Conservation (phyloP, 2,113 vertebrate genomes). For the Ciconia maguari region DNA sequence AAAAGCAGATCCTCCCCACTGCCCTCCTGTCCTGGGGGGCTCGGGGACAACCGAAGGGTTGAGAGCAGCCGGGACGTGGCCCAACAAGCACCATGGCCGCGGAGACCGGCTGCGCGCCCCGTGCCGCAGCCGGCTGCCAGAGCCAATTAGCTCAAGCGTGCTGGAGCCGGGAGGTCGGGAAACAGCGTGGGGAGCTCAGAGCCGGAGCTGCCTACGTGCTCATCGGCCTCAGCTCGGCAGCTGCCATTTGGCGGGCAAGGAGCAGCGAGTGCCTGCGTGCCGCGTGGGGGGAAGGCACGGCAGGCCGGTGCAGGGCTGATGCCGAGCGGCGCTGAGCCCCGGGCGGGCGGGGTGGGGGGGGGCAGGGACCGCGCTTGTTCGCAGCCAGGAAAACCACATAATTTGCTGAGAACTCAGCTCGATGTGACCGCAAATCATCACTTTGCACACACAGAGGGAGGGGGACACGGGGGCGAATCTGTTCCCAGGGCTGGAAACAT, state of each 20-base stretch:
- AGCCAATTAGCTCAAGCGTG: background rate
- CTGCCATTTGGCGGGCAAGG: background rate
- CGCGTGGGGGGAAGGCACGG: background rate
- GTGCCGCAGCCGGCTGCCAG: background rate
- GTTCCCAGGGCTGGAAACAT: background rate
- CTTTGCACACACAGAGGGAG: too few relatives aligned
- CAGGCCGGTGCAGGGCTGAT: background rate
- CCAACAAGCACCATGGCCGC: fast-evolving
- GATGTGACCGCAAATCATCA: fast-evolving
- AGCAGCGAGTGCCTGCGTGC: too few relatives aligned
- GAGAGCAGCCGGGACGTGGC: background rate
- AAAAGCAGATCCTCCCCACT: fast-evolving
- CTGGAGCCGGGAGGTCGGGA: background rate
- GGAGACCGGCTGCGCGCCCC: fast-evolving
- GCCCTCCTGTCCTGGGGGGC: background rate
- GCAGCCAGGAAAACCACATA: background rate
- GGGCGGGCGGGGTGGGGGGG: background rate
- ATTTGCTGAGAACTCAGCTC: background rate
- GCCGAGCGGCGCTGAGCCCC: background rate
- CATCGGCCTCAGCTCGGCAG: background rate
- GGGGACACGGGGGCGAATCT: too few relatives aligned
- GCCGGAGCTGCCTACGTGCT: background rate
- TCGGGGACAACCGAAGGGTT: fast-evolving
- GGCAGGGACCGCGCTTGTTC: background rate
- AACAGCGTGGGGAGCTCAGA: fast-evolving